Evolutionary conservation across 2,888 invertebrate genomes (phyloP).

Genomic region (Hyalella azteca): DNA sequence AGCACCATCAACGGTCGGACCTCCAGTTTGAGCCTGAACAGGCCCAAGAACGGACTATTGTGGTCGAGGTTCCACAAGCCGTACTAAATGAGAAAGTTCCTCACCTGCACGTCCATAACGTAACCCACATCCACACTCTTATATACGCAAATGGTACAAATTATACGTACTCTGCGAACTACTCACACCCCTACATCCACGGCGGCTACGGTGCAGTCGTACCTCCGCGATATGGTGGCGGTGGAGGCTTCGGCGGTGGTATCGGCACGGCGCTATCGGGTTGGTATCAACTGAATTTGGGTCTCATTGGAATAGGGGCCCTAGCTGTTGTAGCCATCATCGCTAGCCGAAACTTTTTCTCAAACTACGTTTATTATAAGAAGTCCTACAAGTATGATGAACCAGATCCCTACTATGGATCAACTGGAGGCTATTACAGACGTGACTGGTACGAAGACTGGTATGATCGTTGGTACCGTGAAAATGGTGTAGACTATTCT

Average conservation of each 20-base stretch:
- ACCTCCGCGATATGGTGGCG: no score
- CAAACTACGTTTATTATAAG: constrained; percentile 16
- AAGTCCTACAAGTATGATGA: not conserved
- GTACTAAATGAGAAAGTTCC: no score
- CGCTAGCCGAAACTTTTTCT: constrained; percentile 5
- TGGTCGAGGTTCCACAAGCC: no score
- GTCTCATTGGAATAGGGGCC: constrained; percentile 8
- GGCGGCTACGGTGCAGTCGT: not conserved
- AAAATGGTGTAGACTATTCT: no score
- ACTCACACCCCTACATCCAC: not conserved
- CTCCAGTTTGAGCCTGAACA: no score
- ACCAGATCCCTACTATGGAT: not conserved
- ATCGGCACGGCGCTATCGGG: not conserved
- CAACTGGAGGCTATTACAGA: constrained; percentile 4
- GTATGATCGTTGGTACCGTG: constrained; percentile 16
- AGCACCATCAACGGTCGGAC: no score
- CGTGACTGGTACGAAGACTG: constrained; percentile 23
- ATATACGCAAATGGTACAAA: not conserved
- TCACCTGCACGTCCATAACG: constrained; percentile 3
- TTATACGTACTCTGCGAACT: not conserved
- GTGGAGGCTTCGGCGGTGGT: not conserved
- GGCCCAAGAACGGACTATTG: no score
- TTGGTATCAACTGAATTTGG: constrained; percentile 14
- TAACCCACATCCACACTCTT: not conserved
- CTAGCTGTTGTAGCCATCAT: constrained; percentile 12